Percentiles rank a stretch among this genome's conserved stretches.
phyloP scores from a whole-genome alignment of 2,797 vertebrate genomes.

The Aldrovandia affinis region DNA sequence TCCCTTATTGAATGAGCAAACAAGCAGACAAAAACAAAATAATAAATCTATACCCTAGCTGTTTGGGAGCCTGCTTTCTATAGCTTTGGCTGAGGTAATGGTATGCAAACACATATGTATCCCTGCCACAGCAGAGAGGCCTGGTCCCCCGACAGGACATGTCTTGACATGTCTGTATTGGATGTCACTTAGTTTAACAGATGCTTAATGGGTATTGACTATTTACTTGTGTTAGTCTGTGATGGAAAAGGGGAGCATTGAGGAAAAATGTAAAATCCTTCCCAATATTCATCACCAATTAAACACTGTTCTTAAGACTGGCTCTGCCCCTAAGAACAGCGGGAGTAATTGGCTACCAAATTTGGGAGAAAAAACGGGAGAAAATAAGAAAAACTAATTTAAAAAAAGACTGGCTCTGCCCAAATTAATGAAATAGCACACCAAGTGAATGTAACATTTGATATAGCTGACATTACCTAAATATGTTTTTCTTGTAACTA shows the following conservation, averaged over 20 bases:
- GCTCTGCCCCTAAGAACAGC: too few relatives aligned
- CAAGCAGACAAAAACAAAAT: neutral
- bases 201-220: conserved; percentile 33
- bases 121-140: neutral
- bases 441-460: neutral
- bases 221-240: neutral
- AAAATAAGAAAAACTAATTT: too few relatives aligned
- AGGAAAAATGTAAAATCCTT: too few relatives aligned
- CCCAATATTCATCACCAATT: too few relatives aligned
- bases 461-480: neutral
- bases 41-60: neutral
- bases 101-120: conserved; percentile 44
- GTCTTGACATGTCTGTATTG: conserved; percentile 46
- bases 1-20: neutral
- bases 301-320: too few relatives aligned
- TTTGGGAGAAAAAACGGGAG: too few relatives aligned
- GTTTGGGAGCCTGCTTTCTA: conserved; percentile 11
- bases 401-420: neutral
- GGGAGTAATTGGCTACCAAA: too few relatives aligned
- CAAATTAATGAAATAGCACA: neutral
- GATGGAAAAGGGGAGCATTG: neutral
- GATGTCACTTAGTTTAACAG: conserved; percentile 44
- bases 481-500: neutral
- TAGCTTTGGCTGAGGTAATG: conserved; percentile 43
- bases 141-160: conserved; percentile 20